Conservation (phyloP, 1,140 invertebrate genomes). For the Aradophagus sp. region DNA sequence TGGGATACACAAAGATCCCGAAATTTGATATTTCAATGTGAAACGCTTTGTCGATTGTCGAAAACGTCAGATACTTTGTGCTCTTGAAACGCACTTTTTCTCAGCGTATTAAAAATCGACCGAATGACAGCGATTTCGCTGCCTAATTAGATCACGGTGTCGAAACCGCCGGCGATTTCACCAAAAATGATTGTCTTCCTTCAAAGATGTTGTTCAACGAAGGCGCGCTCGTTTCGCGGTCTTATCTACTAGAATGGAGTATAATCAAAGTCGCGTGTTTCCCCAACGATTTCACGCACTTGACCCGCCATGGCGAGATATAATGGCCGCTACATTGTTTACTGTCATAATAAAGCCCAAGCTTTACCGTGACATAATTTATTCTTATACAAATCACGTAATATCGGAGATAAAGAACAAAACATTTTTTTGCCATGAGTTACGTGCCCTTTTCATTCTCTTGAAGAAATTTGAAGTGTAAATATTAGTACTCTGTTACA, state of each 20-base stretch:
- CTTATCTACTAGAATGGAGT: constrained; percentile 1
- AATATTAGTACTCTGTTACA: too few species aligned
- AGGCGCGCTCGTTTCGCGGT: constrained; percentile 7
- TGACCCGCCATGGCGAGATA: constrained; percentile 11
- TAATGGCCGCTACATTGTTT: constrained; percentile 19
- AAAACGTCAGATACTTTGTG: too few species aligned
- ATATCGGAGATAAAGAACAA: too few species aligned
- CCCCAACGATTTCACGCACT: constrained; percentile 21
- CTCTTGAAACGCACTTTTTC: too few species aligned
- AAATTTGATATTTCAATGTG: too few species aligned
- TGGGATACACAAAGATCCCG: too few species aligned
- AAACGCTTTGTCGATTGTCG: too few species aligned
- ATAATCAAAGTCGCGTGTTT: constrained; percentile 5
- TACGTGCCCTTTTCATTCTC: too few species aligned
- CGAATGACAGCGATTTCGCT: constrained; percentile 6
- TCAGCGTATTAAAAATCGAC: constrained; percentile 9
- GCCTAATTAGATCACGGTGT: constrained; percentile 24
- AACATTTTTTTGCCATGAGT: too few species aligned
- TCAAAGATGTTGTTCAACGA: constrained; percentile 5
- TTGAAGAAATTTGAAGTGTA: too few species aligned
- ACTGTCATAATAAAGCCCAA: constrained; percentile 11
- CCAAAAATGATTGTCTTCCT: constrained; percentile 19
- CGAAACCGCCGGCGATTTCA: constrained; percentile 19
- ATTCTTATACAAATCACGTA: too few species aligned
- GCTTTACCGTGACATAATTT: too few species aligned